These are phyloP conservation scores for Vanacampus margaritifer DNA, from an alignment of 2,113 vertebrate species.

Conservation along the genomic window DNA sequence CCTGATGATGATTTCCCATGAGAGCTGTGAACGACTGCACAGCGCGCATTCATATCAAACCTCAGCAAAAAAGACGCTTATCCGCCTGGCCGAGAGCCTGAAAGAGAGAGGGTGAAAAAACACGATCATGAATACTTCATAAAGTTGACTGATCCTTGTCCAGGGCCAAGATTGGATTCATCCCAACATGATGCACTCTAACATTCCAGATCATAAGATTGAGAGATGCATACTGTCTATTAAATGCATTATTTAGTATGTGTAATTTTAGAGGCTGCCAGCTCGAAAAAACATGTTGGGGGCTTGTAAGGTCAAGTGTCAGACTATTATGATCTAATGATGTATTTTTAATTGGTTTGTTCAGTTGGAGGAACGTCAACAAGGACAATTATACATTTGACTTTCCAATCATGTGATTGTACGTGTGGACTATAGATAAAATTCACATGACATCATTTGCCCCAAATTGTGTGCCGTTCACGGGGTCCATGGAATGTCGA, in stretches of 20 bases:
- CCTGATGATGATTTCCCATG: slow-evolving; percentile 61
- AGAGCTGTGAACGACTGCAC: slow-evolving; percentile 51
- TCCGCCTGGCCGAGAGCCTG: slow-evolving; percentile 43
- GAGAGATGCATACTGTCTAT: slow-evolving; percentile 11
- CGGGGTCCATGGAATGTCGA: too few species aligned
- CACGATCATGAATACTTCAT: slow-evolving; percentile 27
- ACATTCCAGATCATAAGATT: slow-evolving; percentile 18
- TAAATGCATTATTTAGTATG: slow-evolving; percentile 12
- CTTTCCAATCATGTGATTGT: not conserved
- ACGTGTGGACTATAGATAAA: too few species aligned
- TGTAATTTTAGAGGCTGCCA: slow-evolving; percentile 4
- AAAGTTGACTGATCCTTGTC: slow-evolving; percentile 9
- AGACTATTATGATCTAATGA: not conserved
- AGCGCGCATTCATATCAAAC: slow-evolving; percentile 37
- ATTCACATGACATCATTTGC: too few species aligned
- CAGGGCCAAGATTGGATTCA: slow-evolving; percentile 5
- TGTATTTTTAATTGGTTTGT: not conserved
- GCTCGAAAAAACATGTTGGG: not conserved
- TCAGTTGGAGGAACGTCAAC: not conserved
- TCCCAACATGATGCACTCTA: slow-evolving; percentile 1
- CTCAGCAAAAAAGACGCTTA: slow-evolving; percentile 31
- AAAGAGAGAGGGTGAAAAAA: slow-evolving; percentile 13
- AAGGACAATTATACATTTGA: not conserved
- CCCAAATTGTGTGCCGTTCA: too few species aligned
- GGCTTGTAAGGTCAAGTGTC: not conserved